Evolutionary conservation across 2,113 vertebrate genomes (phyloP), one percentile per base, ranked within the genome.

Genomic region (Micronisus gabar): DNA sequence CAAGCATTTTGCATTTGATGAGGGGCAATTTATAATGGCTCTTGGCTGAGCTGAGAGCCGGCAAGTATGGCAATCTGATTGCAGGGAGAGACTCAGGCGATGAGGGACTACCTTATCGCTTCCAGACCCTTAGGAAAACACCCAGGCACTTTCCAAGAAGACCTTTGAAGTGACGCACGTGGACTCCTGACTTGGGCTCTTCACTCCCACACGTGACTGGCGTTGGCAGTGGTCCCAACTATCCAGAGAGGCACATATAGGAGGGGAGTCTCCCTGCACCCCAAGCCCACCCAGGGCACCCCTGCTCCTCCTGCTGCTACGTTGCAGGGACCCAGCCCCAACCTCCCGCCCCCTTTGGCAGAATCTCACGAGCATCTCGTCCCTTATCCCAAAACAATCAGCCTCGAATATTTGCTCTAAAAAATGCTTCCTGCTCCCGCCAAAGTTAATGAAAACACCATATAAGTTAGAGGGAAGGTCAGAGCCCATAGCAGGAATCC

Each of bases 1-100:
- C 32, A 88, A 88, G 86, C 59, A 59, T 90, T 96, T 91, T 97
- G 81, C 48, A 27, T 93, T 94, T 83, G 78, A 84, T 63, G 92
- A 81, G 75, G 88, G 90, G 43, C 38, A 88, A 68, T 94, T 90
- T 86, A 88, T 82, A 88, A 95, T 53, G 73, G 73, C 16, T 81
- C 56, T 90, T 9, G 9, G 72, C 45, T 40, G 29, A 89, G 40
- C 22, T 6, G 7, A 95, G 59, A 65, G 63, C 29, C 2, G 0
- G 83, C 45, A 95, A 94, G 58, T 18, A 32, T 38, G 52, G 73
- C 81, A 85, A 83, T 63, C 56, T 71, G 76, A 89, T 80, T 88
- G 91, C 81, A 96, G 29, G 53, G 50, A 92, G n/a, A 80, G 52
- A 81, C 56, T 82, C 22, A 1, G 41, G 47, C 0, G 0, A 88